phyloP scores from a whole-genome alignment of 2,888 invertebrate genomes.

The Exephanes ischioxanthus region DNA sequence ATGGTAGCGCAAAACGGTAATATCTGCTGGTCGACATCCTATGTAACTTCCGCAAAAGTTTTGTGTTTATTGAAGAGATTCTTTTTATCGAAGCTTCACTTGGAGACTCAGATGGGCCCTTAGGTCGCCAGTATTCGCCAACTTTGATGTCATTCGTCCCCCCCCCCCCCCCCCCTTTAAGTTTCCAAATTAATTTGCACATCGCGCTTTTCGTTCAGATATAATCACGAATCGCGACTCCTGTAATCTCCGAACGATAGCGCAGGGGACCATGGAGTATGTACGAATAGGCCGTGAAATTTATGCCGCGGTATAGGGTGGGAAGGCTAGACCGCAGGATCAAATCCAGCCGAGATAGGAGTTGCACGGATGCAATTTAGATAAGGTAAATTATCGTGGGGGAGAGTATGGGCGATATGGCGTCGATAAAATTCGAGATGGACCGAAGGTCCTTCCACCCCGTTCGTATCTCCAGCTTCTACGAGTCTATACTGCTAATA shows the following conservation, averaged over 20 bases:
- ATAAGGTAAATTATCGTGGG: conserved; percentile 73
- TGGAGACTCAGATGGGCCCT: no score
- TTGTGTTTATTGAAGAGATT: no score
- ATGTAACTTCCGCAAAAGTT: no score
- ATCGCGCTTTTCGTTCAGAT: not conserved
- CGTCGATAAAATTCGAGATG: conserved; percentile 63
- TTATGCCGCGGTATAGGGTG: conserved; percentile 42
- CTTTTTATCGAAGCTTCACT: no score
- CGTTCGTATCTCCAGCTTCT: conserved; percentile 54
- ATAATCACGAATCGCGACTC: not conserved
- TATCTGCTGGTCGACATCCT: no score
- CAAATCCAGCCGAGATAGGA: conserved; percentile 62
- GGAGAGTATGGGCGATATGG: conserved; percentile 14
- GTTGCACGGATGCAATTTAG: conserved; percentile 73
- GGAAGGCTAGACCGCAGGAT: conserved; percentile 59
- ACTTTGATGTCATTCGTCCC: no score
- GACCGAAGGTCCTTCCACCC: conserved; percentile 34
- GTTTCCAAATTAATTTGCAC: not conserved
- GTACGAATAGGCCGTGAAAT: conserved; percentile 63
- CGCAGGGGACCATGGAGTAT: conserved; percentile 34
- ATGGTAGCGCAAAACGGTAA: no score
- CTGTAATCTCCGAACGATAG: conserved; percentile 13
- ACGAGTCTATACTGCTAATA: conserved; percentile 46
- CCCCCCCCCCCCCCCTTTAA: no score
- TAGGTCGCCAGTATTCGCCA: no score